Evolutionary conservation across 1,140 invertebrate genomes (phyloP).

Genomic region (Andricus grossulariae): DNA sequence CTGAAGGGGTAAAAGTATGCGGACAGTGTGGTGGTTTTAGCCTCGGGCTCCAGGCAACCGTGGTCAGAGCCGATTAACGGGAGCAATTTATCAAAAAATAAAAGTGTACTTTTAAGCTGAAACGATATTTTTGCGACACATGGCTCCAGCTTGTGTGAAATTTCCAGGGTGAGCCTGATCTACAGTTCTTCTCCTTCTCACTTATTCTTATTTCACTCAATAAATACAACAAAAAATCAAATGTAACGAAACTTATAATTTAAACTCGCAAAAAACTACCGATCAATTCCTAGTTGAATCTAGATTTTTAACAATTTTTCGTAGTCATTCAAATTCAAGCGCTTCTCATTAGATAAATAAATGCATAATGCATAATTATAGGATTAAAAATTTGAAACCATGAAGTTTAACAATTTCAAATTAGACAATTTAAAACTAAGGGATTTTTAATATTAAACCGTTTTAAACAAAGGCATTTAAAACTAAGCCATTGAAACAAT

Average conservation of each 20-base stretch:
- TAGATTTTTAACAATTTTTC: too few relatives aligned
- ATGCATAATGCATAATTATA: too few relatives aligned
- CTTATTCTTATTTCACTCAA: conserved; percentile 45
- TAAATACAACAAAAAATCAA: conserved; percentile 37
- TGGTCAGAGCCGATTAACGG: conserved; percentile 61
- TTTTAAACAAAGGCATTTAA: too few relatives aligned
- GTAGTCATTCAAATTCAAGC: too few relatives aligned
- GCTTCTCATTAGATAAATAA: too few relatives aligned
- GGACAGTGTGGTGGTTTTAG: background rate
- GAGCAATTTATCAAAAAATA: conserved; percentile 68
- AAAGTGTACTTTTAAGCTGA: conserved; percentile 65
- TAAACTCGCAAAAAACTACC: too few relatives aligned
- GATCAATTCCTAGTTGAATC: too few relatives aligned
- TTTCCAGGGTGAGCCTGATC: conserved; percentile 46
- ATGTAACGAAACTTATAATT: conserved; percentile 25
- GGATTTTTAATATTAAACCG: too few relatives aligned
- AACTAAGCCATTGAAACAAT: too few relatives aligned
- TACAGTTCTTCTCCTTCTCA: conserved; percentile 51
- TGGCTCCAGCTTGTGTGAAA: conserved; percentile 51
- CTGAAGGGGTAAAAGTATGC: background rate
- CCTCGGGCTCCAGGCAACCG: conserved; percentile 38
- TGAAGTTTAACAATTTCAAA: too few relatives aligned
- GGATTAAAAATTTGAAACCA: too few relatives aligned
- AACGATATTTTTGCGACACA: conserved; percentile 62
- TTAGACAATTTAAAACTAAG: too few relatives aligned